Conservation (phyloP, 2,888 invertebrate genomes). For the Blastobasis lacticolella region DNA sequence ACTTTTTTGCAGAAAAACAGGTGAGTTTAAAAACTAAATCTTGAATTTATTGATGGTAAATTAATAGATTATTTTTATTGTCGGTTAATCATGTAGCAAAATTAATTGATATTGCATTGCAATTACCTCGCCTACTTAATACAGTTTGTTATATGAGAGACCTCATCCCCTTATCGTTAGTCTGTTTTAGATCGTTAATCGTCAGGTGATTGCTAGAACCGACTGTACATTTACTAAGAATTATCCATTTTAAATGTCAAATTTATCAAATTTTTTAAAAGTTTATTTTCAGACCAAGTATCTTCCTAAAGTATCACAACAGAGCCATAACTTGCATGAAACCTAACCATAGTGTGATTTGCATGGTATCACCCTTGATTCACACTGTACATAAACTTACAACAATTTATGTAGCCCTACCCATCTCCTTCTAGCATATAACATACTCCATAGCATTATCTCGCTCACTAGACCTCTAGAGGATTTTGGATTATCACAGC, state of each 20-base stretch:
- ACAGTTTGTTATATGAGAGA: too few species aligned
- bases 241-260: neutral
- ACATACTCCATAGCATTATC: constrained; percentile 20
- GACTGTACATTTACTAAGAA: too few species aligned
- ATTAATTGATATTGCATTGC: too few species aligned
- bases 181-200: too few species aligned
- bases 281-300: constrained; percentile 21
- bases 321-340: constrained; percentile 43
- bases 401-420: constrained; percentile 37
- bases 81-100: too few species aligned
- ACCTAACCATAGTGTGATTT: constrained; percentile 42
- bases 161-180: too few species aligned
- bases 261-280: neutral
- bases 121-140: too few species aligned
- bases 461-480: constrained; percentile 2
- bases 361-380: constrained; percentile 47
- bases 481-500: constrained; percentile 3
- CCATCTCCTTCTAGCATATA: constrained; percentile 51
- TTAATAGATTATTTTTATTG: too few species aligned
- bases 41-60: too few species aligned
- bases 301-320: constrained; percentile 46
- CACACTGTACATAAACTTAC: constrained; percentile 32
- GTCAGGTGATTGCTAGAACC: too few species aligned
- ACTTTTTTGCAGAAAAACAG: too few species aligned
- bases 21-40: too few species aligned